Evolutionary conservation across 2,113 vertebrate species (phyloP).

Genomic region (Crotalus viridis): DNA sequence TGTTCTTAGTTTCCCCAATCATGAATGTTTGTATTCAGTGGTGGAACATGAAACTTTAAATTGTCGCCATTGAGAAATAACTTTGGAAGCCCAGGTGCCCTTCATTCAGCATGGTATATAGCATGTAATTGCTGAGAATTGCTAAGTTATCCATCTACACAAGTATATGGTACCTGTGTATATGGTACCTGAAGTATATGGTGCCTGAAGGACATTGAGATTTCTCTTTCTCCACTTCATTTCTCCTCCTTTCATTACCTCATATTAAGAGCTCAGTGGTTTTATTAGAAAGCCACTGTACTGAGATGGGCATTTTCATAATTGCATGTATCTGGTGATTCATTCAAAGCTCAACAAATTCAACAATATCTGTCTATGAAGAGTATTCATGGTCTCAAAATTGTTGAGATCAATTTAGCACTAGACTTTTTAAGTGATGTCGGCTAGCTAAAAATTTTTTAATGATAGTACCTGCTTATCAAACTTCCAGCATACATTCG

Average conservation of each 20-base stretch:
- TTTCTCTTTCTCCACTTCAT: not conserved
- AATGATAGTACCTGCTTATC: not conserved
- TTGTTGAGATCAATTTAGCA: not conserved
- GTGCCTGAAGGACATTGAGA: not conserved
- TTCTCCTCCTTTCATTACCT: not conserved
- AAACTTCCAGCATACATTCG: not conserved
- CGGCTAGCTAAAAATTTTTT: not conserved
- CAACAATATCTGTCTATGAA: not conserved
- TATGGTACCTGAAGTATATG: not conserved
- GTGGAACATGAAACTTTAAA: not conserved
- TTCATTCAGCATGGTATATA: not conserved
- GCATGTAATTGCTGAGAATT: not conserved
- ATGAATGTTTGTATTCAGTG: not conserved
- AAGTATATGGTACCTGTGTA: not conserved
- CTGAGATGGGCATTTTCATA: not conserved
- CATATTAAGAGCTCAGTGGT: not conserved
- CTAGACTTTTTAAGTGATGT: not conserved
- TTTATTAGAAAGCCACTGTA: not conserved
- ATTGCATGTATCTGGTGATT: not conserved
- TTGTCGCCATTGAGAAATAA: not conserved
- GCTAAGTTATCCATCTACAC: not conserved
- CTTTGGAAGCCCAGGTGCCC: not conserved
- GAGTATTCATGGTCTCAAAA: not conserved
- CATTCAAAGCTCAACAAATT: not conserved
- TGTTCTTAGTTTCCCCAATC: not conserved